phyloP scores from a whole-genome alignment of 2,113 vertebrate species.

The Sprattus sprattus region DNA sequence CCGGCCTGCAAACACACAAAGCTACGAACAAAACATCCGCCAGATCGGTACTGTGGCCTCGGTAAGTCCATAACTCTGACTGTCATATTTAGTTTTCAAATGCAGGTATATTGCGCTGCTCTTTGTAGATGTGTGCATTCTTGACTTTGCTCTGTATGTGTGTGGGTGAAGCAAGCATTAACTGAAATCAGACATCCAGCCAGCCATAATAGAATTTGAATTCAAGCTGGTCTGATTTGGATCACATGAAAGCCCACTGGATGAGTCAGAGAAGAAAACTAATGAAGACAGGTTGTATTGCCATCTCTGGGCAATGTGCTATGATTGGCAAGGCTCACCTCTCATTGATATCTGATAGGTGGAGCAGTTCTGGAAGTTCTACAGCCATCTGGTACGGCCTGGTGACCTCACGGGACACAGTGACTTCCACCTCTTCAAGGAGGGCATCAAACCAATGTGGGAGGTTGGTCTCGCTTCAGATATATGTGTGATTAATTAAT shows the following conservation, averaged over 20 bases:
- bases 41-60: conserved; percentile 72
- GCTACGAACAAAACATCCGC: conserved; percentile 75
- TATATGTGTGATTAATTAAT: not conserved
- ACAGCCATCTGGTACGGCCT: conserved; percentile 71
- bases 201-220: not conserved
- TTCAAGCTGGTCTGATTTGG: not conserved
- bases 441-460: conserved; percentile 68
- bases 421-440: conserved; percentile 74
- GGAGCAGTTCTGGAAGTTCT: conserved; percentile 77
- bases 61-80: conserved; percentile 42
- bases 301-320: not conserved
- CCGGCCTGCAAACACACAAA: conserved; percentile 68
- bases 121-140: not conserved
- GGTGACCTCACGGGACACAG: conserved; percentile 73
- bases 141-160: conserved; percentile 16
- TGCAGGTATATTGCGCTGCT: no score
- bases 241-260: not conserved
- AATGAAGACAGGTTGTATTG: not conserved
- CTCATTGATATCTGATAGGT: conserved; percentile 55
- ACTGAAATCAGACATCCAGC: not conserved
- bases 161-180: not conserved
- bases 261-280: not conserved
- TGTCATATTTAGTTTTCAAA: not conserved
- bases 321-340: not conserved
- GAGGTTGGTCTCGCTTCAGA: conserved; percentile 49